Evolutionary conservation across 2,888 invertebrate genomes (phyloP).

Genomic region (Patella ulyssiponensis): DNA sequence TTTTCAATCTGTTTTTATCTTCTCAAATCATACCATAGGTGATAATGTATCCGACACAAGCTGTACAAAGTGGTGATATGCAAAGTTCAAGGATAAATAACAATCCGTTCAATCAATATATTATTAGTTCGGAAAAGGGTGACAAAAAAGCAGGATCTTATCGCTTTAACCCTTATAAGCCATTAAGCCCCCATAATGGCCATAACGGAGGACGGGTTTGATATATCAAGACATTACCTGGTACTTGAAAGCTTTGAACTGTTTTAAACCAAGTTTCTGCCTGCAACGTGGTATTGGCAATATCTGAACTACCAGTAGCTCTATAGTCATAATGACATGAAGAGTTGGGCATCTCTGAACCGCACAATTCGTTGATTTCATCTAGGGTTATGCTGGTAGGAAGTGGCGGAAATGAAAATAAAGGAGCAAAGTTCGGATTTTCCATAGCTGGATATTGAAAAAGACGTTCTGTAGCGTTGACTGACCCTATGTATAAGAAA

Average conservation of each 20-base stretch:
- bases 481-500: constrained; percentile 72
- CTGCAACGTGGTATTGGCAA: constrained; percentile 89
- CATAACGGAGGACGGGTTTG: too few species aligned
- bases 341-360: constrained; percentile 12
- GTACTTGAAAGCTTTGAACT: constrained; percentile 30
- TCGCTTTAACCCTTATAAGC: too few species aligned
- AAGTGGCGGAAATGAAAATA: constrained; percentile 27
- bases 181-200: too few species aligned
- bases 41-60: too few species aligned
- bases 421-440: constrained; percentile 32
- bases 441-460: constrained; percentile 33
- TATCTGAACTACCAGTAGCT: constrained; percentile 85
- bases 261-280: constrained; percentile 26
- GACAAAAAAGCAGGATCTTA: too few species aligned
- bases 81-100: too few species aligned
- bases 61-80: too few species aligned
- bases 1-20: too few species aligned
- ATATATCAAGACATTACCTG: constrained; percentile 24
- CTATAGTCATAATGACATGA: constrained; percentile 88
- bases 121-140: too few species aligned
- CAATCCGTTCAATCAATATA: too few species aligned
- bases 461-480: constrained; percentile 25
- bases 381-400: background rate
- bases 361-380: constrained; percentile 28
- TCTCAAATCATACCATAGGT: too few species aligned